Conservation (phyloP, 2,888 invertebrate species). For the Dryococelus australis region DNA sequence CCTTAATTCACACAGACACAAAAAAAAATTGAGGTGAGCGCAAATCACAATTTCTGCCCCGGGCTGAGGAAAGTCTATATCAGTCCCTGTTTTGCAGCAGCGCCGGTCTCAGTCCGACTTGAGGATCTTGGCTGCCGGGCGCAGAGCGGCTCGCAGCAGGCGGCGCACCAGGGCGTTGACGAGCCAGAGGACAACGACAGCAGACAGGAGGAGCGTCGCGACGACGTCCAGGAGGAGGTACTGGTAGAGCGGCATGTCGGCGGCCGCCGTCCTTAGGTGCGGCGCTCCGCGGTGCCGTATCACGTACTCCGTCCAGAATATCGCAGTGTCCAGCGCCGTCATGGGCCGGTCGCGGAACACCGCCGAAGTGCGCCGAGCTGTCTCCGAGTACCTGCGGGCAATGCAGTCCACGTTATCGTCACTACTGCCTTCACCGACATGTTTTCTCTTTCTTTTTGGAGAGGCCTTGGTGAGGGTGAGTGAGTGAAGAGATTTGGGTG, state of each 20-base stretch:
- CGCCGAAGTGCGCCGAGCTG: not conserved
- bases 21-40: too few species aligned
- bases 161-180: not conserved
- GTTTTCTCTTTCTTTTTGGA: too few species aligned
- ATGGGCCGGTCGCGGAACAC: not conserved
- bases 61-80: too few species aligned
- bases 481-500: too few species aligned
- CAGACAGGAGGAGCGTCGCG: not conserved
- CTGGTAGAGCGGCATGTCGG: not conserved
- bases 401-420: too few species aligned
- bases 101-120: not conserved
- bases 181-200: not conserved
- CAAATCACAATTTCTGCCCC: too few species aligned
- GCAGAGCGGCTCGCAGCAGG: not conserved
- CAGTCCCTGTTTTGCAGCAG: too few species aligned
- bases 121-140: not conserved
- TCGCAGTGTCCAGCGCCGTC: not conserved
- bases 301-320: not conserved
- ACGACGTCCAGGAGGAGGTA: not conserved
- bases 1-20: too few species aligned
- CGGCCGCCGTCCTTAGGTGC: not conserved
- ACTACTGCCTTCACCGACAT: too few species aligned
- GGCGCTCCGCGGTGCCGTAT: not conserved
- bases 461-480: too few species aligned
- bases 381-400: not conserved